Evolutionary conservation across 2,113 vertebrate genomes (phyloP), one percentile per base, ranked within the genome.

Genomic region (Rousettus leschenaultii): DNA sequence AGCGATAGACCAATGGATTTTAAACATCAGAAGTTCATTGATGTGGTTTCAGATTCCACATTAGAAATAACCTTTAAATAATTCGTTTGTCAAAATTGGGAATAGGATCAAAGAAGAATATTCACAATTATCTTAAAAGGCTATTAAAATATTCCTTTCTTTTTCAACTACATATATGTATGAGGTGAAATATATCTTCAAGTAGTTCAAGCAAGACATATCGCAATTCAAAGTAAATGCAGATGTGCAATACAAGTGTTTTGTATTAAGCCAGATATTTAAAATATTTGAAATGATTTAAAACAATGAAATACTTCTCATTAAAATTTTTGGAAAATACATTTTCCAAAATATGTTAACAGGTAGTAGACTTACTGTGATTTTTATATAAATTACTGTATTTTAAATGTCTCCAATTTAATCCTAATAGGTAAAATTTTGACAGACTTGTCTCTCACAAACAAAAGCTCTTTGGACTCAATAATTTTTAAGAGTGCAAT

Each of bases 401-500:
- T 86, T 68, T 68, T 84, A 75, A 89, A 75, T 13, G 35, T 77
- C 7, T 79, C 28, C 6, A 86, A 22, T 79, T 94, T 95, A 92
- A 95, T 91, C 53, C 63, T 68, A 79, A 30, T 70, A 53, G n/a
- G 12, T 33, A 9, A 89, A 86, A 89, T 63, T 40, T 71, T 85
- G 57, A 33, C 61, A 65, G 33, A 45, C 45, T 43, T 78, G 1
- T 87, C 14, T 74, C 18, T 91, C 57, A 84, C 71, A 87, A 84
- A 90, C 7, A 38, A 96, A 94, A 74, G 10, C 14, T 91, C 48
- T 73, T 78, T 63, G 33, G 35, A 75, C 7, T 53, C 28, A n/a
- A 40, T 15, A 87, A 74, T 48, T 84, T 96, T 95, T 70, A 96
- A 68, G 57, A 94, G 10, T 66, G 0, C 75, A 93, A 89, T 33